Percentiles rank a stretch among this genome's conserved stretches.
Conservation (phyloP, 2,113 vertebrate genomes). For the Motacilla alba region DNA sequence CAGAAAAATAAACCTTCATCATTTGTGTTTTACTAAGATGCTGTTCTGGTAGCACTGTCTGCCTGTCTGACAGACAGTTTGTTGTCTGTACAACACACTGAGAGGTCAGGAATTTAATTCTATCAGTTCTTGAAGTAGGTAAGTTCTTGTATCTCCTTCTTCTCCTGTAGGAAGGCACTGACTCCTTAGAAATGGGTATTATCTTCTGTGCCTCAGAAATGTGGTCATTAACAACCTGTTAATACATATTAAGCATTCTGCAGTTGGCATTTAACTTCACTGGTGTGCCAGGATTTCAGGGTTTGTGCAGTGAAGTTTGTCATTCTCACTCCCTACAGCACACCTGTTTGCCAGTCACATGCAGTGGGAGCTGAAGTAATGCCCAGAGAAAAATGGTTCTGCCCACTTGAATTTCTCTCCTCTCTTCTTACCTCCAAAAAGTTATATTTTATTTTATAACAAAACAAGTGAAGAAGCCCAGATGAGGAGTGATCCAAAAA, state of each 20-base stretch:
- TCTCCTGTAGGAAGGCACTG: neutral
- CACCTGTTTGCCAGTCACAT: fast-evolving
- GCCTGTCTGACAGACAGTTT: neutral
- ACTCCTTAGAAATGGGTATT: neutral
- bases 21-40: neutral
- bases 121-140: neutral
- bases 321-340: neutral
- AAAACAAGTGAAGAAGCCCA: neutral
- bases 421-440: neutral
- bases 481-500: neutral
- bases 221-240: neutral
- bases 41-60: neutral
- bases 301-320: neutral
- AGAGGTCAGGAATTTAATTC: neutral
- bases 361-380: neutral
- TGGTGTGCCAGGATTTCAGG: neutral
- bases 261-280: neutral
- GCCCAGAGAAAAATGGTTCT: neutral
- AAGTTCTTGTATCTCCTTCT: neutral
- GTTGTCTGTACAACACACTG: neutral
- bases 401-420: neutral
- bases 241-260: neutral
- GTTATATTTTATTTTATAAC: neutral
- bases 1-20: neutral
- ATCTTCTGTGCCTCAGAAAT: neutral